A percentile compares a stretch with the other conserved stretches of the same genome.
phyloP scores from a whole-genome alignment of 1,140 invertebrate genomes.

The Gonatopus flavifemur region DNA sequence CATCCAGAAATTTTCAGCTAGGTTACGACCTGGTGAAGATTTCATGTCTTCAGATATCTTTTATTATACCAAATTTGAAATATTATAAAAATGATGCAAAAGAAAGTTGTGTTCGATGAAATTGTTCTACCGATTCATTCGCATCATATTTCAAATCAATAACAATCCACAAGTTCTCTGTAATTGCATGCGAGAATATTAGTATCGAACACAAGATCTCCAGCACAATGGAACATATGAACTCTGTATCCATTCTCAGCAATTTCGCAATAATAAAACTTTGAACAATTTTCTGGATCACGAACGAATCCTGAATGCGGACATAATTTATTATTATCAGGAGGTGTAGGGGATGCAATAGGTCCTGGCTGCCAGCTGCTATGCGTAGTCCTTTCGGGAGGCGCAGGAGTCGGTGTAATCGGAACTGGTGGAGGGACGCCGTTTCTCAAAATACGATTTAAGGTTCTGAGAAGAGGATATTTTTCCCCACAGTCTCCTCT shows the following conservation, averaged over 20 bases:
- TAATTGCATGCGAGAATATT: slow-evolving; percentile 10
- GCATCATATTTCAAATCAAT: too few species aligned
- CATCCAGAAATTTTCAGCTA: too few species aligned
- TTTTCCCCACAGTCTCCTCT: slow-evolving; percentile 61
- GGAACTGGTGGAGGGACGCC: too few species aligned
- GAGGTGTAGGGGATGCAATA: background rate
- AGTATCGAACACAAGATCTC: slow-evolving; percentile 9
- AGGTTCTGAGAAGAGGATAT: slow-evolving; percentile 62
- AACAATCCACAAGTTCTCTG: slow-evolving; percentile 8
- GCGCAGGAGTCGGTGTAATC: too few species aligned
- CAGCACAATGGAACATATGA: slow-evolving; percentile 2
- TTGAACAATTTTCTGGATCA: slow-evolving; percentile 24
- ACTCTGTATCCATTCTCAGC: background rate
- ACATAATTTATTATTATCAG: slow-evolving; percentile 15
- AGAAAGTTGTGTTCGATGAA: too few species aligned
- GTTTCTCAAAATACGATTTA: slow-evolving; percentile 53
- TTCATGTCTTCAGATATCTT: too few species aligned
- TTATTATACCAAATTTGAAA: too few species aligned
- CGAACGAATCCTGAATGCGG: slow-evolving; percentile 27
- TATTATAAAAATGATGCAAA: too few species aligned
- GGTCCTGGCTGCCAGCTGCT: too few species aligned
- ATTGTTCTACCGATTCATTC: too few species aligned
- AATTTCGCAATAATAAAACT: slow-evolving; percentile 28
- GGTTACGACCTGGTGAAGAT: too few species aligned
- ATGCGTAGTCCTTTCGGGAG: too few species aligned